A percentile compares a stretch with the other conserved stretches of the same genome.
Conservation (phyloP, 2,888 invertebrate species). For the Chesias legatella region DNA sequence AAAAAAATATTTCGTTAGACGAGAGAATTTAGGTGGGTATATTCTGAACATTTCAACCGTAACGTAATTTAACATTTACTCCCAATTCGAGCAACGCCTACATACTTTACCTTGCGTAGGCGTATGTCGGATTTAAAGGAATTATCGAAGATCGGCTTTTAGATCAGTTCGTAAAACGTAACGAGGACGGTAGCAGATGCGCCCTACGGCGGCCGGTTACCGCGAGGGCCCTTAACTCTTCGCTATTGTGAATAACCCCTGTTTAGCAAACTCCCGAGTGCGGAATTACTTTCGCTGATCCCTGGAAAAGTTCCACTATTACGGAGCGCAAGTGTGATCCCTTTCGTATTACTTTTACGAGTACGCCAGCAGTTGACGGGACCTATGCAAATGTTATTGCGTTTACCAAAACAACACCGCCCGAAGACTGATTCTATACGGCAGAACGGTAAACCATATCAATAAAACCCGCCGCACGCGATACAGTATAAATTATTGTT, state of each 20-base stretch:
- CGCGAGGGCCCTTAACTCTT: conserved; percentile 38
- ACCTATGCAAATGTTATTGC: conserved; percentile 74
- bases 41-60: too few species aligned
- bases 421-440: conserved; percentile 26
- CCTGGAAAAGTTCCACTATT: conserved; percentile 60
- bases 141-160: conserved; percentile 23
- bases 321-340: conserved; percentile 60
- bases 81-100: not conserved
- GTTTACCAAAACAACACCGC: conserved; percentile 54
- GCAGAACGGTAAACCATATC: conserved; percentile 15
- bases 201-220: conserved; percentile 31
- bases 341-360: conserved; percentile 67
- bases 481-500: conserved; percentile 15
- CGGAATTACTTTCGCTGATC: conserved; percentile 61
- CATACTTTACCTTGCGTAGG: conserved; percentile 3
- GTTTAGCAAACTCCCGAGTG: conserved; percentile 50
- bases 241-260: conserved; percentile 47
- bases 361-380: conserved; percentile 60
- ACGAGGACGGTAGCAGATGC: conserved; percentile 36
- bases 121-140: conserved; percentile 10
- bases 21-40: too few species aligned
- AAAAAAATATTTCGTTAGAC: too few species aligned
- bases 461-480: conserved; percentile 6
- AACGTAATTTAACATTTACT: conserved; percentile 1
- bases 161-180: conserved; percentile 32